These are phyloP conservation scores for Sinonovacula constricta DNA, from an alignment of 1,140 invertebrate species.

Conservation along the genomic window DNA sequence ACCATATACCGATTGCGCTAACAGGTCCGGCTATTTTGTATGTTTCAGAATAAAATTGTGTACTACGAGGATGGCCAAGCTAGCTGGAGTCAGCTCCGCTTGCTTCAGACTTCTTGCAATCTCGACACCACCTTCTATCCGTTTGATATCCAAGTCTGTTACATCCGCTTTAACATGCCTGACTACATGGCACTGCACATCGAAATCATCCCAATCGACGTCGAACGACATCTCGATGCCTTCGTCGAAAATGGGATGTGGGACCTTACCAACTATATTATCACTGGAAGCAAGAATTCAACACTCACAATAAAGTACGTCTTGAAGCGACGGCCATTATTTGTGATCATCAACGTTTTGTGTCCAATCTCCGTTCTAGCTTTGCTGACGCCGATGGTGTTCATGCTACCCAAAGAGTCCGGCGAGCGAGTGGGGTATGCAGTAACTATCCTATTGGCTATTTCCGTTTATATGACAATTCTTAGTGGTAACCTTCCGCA, in stretches of 20 bases:
- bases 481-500: slow-evolving; percentile 18
- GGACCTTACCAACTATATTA: neutral
- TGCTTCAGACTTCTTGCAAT: neutral
- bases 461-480: slow-evolving; percentile 39
- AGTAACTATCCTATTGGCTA: slow-evolving; percentile 17
- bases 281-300: neutral
- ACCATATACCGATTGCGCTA: too few relatives aligned
- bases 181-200: neutral
- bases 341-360: slow-evolving; percentile 7
- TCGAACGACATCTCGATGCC: neutral
- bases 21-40: too few relatives aligned
- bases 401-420: slow-evolving; percentile 14
- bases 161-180: neutral
- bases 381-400: slow-evolving; percentile 16
- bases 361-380: slow-evolving; percentile 7
- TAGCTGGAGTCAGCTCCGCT: neutral
- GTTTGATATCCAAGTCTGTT: neutral
- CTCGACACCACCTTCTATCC: neutral
- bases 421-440: slow-evolving; percentile 22
- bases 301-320: neutral
- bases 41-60: neutral
- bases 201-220: neutral
- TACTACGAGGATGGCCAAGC: neutral
- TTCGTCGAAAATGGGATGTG: neutral
- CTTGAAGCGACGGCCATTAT: slow-evolving; percentile 15